Base-by-base conservation (phyloP, 2,888 invertebrate species). In the Tanypteryx hageni region DNA sequence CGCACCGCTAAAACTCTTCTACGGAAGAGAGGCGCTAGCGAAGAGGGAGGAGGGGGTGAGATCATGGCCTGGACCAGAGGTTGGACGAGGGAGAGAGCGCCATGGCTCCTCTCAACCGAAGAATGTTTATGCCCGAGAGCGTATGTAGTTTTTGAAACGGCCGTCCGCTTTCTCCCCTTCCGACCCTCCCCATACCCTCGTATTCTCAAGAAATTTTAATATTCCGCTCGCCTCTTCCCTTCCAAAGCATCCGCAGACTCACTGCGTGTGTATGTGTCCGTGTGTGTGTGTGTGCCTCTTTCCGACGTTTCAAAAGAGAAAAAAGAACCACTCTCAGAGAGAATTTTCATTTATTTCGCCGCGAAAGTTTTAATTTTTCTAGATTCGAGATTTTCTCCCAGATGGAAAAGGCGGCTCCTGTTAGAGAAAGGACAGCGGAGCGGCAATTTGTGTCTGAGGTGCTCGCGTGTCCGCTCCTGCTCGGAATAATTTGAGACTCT, bases 171-270 rank as follows among this genome's bases (percentile, higher is more conserved):
- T n/a, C n/a, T n/a, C n/a, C n/a, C n/a, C n/a, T n/a, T n/a, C n/a
- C n/a, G n/a, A n/a, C n/a, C n/a, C n/a, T n/a, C n/a, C n/a, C n/a
- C n/a, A n/a, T n/a, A n/a, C n/a, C n/a, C n/a, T n/a, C n/a, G n/a
- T n/a, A n/a, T n/a, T n/a, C n/a, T n/a, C 22, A 76, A 76, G 76
- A 76, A 76, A 76, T 76, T 76, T 76, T 76, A 76, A 76, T 76
- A 76, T 76, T 76, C 76, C 76, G 76, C 76, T 76, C 22, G 27
- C 76, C 22, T 76, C 76, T 76, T 76, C 27, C 76, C 76, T 22
- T 22, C 27, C 22, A 76, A 76, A 76, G 76, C 76, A 76, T 22
- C n/a, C 76, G 76, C 76, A 76, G 27, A 76, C 76, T 22, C 76
- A 4, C 10, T 27, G 27, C 27, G 76, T 76, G n/a, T 22, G 76